These are phyloP conservation scores for Glyphotaelius pellucidus DNA, from an alignment of 2,888 invertebrate species.

Conservation along the genomic window DNA sequence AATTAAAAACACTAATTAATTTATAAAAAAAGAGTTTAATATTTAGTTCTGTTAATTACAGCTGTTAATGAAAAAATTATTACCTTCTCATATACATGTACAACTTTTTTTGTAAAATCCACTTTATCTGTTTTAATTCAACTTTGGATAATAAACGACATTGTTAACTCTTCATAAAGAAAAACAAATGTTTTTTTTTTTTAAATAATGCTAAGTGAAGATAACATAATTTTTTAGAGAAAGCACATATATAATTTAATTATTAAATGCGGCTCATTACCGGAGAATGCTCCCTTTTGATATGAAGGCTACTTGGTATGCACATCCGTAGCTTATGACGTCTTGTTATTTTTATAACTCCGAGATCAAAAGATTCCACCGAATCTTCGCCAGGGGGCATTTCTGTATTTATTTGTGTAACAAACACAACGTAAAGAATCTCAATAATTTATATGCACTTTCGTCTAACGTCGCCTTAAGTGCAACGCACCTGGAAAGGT, in stretches of 20 bases:
- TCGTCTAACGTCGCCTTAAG: neutral
- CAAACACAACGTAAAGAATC: neutral
- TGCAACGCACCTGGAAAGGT: neutral
- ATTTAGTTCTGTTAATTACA: too few relatives aligned
- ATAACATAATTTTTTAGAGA: too few relatives aligned
- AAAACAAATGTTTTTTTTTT: too few relatives aligned
- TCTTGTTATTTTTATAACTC: neutral
- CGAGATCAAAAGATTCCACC: slow-evolving; percentile 10
- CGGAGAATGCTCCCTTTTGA: neutral
- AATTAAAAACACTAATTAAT: too few relatives aligned
- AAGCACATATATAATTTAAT: neutral
- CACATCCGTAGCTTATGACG: slow-evolving; percentile 10
- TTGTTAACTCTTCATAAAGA: too few relatives aligned
- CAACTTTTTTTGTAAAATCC: too few relatives aligned
- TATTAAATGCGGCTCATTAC: neutral
- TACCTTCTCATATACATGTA: too few relatives aligned
- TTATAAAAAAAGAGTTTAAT: too few relatives aligned
- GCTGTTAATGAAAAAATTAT: too few relatives aligned
- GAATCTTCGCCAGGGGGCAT: slow-evolving; percentile 3
- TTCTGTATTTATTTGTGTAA: slow-evolving; percentile 4
- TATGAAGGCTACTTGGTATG: slow-evolving; percentile 5
- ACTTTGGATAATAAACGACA: too few relatives aligned
- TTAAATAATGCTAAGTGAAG: too few relatives aligned
- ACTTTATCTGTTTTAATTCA: too few relatives aligned
- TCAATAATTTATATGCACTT: neutral